These are phyloP conservation scores for Botia kubotai DNA, from an alignment of 2,797 vertebrate species.

Conservation along the genomic window DNA sequence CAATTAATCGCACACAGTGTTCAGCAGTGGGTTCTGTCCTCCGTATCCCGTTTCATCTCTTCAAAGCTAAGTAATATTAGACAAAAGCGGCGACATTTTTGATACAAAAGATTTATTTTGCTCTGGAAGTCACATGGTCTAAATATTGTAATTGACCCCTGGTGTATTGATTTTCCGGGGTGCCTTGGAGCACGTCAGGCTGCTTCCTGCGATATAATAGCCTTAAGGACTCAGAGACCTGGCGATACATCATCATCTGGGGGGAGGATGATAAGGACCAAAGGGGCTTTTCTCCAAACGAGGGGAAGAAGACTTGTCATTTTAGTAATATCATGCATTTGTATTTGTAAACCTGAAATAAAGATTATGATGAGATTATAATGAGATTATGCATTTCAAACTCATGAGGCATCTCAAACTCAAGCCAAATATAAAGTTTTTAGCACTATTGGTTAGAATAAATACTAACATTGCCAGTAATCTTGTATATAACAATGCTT, in stretches of 20 bases:
- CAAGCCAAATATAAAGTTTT: not conserved
- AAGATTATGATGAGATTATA: no score
- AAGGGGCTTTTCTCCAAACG: constrained; percentile 71
- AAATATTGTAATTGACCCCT: constrained; percentile 85
- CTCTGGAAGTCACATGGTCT: constrained; percentile 80
- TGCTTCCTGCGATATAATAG: constrained; percentile 80
- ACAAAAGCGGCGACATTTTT: constrained; percentile 69
- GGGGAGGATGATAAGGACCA: constrained; percentile 62
- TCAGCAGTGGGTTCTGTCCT: not conserved
- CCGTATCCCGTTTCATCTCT: constrained; percentile 8
- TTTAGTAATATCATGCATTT: constrained; percentile 77
- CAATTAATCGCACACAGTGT: not conserved
- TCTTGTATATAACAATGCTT: not conserved
- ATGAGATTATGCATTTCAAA: no score
- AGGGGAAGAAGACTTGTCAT: constrained; percentile 74
- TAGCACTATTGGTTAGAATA: not conserved
- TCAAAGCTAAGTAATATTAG: constrained; percentile 25
- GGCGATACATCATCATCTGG: constrained; percentile 70
- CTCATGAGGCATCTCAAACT: no score
- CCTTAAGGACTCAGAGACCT: constrained; percentile 74
- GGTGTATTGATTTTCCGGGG: constrained; percentile 79
- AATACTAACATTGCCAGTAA: not conserved
- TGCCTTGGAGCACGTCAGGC: constrained; percentile 73
- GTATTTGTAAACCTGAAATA: constrained; percentile 75
- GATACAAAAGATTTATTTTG: constrained; percentile 80